Percentiles rank a stretch among this genome's conserved stretches.
These are phyloP conservation scores for Leucopsar rothschildi DNA, from an alignment of 2,113 vertebrate species.

Conservation along the genomic window DNA sequence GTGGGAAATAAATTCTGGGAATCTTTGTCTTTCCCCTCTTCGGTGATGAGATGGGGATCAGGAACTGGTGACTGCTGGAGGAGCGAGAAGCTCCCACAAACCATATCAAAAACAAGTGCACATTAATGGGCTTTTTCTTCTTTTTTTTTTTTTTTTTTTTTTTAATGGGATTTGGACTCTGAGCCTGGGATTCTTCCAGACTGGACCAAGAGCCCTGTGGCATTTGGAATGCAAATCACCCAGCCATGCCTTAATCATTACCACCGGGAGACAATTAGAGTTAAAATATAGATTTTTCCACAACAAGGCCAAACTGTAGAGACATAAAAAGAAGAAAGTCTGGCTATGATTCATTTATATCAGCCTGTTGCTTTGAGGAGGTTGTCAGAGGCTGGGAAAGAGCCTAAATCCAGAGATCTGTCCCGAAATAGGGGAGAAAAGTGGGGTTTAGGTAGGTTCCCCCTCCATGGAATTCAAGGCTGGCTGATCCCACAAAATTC, in stretches of 20 bases:
- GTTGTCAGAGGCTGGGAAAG: neutral
- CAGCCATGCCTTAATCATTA: constrained; percentile 71
- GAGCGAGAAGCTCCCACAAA: neutral
- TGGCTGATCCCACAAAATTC: neutral
- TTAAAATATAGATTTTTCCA: constrained; percentile 72
- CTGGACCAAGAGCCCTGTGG: constrained; percentile 1
- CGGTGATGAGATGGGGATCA: neutral
- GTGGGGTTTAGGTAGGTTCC: neutral
- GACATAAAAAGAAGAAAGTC: constrained; percentile 44
- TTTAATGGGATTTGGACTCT: neutral
- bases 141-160: neutral
- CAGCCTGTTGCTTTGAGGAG: neutral
- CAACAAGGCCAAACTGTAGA: constrained; percentile 56
- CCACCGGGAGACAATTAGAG: constrained; percentile 74
- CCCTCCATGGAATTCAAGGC: accelerated
- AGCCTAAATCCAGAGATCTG: neutral
- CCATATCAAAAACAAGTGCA: neutral
- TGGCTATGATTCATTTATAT: constrained; percentile 22
- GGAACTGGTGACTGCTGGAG: neutral
- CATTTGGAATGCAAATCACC: constrained; percentile 72
- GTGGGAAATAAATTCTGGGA: neutral
- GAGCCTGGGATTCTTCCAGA: constrained; percentile 27
- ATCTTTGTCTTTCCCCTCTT: neutral
- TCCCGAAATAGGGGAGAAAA: neutral
- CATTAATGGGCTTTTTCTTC: constrained; percentile 13